Percentiles rank a stretch among this genome's conserved stretches.
Evolutionary conservation across 2,797 vertebrate genomes (phyloP).

Genomic region (Allobates femoralis): DNA sequence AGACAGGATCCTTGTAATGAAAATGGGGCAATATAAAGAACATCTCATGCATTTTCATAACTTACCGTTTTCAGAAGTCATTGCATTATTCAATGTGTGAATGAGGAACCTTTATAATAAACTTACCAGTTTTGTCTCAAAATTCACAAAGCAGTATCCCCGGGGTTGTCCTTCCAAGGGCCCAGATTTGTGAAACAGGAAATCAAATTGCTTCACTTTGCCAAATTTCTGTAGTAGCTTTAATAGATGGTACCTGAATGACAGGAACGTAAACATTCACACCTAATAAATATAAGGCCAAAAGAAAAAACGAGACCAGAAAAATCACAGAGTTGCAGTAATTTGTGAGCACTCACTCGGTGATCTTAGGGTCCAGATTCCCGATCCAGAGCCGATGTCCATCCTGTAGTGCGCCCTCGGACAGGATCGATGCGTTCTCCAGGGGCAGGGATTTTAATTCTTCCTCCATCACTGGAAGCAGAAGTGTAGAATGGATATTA

Average conservation of each 20-base stretch:
- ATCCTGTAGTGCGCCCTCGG: conserved; percentile 89
- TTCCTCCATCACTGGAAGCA: conserved; percentile 82
- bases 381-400: conserved; percentile 97
- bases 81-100: background rate
- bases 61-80: background rate
- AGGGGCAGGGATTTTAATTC: conserved; percentile 84
- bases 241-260: conserved; percentile 90
- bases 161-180: conserved; percentile 96
- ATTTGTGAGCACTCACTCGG: conserved; percentile 90
- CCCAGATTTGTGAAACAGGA: conserved; percentile 97
- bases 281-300: background rate
- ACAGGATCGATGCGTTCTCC: conserved; percentile 95
- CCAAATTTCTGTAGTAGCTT: conserved; percentile 97
- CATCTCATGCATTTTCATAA: background rate
- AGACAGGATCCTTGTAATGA: background rate
- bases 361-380: conserved; percentile 96
- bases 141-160: conserved; percentile 98
- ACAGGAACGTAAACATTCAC: conserved; percentile 53
- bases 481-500: background rate
- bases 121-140: conserved; percentile 93
- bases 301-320: background rate
- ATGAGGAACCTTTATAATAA: background rate
- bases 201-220: conserved; percentile 97
- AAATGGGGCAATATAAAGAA: background rate
- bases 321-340: background rate